A percentile compares a stretch with the other conserved stretches of the same genome.
Conservation (phyloP, 2,113 vertebrate genomes). For the Hemibates koningsi region DNA sequence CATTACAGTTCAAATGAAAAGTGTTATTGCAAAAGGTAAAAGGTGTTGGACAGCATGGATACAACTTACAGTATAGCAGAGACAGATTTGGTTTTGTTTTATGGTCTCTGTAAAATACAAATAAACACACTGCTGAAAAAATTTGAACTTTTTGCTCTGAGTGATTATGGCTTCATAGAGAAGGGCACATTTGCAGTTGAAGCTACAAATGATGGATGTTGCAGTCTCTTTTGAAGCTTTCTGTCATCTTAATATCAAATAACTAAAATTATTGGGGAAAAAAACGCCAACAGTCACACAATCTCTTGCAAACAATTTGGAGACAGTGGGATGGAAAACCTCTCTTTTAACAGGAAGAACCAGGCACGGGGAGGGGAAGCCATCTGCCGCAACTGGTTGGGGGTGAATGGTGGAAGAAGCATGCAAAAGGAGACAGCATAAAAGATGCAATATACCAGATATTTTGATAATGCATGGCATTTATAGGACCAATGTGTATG, state of each 20-base stretch:
- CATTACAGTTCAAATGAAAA: neutral
- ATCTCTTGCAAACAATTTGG: neutral
- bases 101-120: neutral
- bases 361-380: neutral
- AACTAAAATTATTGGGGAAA: rapidly evolving
- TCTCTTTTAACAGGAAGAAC: neutral
- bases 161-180: neutral
- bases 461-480: neutral
- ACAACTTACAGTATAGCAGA: neutral
- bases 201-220: neutral
- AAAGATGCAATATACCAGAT: neutral
- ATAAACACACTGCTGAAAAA: neutral
- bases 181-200: neutral
- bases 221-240: neutral
- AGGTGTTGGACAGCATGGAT: neutral
- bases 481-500: neutral
- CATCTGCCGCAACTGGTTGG: neutral
- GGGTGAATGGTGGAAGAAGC: neutral
- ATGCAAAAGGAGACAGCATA: neutral
- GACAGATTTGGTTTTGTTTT: neutral
- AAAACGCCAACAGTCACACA: neutral
- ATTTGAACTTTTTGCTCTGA: neutral
- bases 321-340: neutral
- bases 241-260: neutral
- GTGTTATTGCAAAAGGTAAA: neutral